phyloP scores from a whole-genome alignment of 2,888 invertebrate species.

The Meganola albula region DNA sequence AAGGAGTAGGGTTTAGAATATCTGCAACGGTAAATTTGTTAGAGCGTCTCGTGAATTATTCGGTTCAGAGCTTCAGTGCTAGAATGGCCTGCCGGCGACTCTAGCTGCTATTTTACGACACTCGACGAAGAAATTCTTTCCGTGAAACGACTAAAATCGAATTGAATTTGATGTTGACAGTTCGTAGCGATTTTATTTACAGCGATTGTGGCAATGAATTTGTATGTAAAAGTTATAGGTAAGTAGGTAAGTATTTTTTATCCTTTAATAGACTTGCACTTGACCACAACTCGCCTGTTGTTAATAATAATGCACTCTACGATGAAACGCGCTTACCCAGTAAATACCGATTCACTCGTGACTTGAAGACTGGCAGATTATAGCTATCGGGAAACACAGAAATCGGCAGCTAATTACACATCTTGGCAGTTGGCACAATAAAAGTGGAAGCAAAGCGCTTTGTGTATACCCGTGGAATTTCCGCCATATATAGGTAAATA shows the following conservation, averaged over 20 bases:
- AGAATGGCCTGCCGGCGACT: constrained; percentile 37
- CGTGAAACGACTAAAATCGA: constrained; percentile 41
- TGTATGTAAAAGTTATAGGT: neutral
- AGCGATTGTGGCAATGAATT: constrained; percentile 13
- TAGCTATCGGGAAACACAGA: no score
- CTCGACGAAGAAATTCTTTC: constrained; percentile 42
- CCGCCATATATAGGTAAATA: no score
- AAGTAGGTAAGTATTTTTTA: neutral
- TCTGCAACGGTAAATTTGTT: constrained; percentile 27
- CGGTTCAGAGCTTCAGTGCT: constrained; percentile 44
- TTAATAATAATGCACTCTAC: no score
- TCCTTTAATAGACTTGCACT: no score
- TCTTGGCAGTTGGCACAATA: no score
- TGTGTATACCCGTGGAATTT: no score
- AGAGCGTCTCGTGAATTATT: constrained; percentile 47
- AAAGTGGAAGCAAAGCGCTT: no score
- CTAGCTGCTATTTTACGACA: constrained; percentile 48
- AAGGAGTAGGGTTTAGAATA: constrained; percentile 20
- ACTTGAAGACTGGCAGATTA: no score
- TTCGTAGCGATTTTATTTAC: constrained; percentile 37
- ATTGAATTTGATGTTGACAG: constrained; percentile 45
- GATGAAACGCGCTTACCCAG: no score
- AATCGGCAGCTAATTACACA: no score
- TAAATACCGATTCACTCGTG: no score
- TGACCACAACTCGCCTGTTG: no score